Percentiles rank a stretch among this genome's conserved stretches.
Conservation (phyloP, 1,140 invertebrate genomes). For the Drosophila sechellia region DNA sequence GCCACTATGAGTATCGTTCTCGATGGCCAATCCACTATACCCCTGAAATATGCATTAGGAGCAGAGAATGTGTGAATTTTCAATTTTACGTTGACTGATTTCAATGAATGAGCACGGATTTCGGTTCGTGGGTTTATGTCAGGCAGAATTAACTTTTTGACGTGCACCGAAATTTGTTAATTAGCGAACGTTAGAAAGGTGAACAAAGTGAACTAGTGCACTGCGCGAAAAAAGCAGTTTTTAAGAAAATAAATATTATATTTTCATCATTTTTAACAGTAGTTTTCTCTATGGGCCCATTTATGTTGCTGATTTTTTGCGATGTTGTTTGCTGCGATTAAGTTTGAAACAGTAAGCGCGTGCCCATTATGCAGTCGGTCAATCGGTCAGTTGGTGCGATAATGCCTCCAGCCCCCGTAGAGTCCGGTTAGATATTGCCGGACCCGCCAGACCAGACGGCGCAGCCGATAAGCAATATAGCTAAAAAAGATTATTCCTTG, state of each 20-base stretch:
- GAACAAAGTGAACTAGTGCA: conserved; percentile 25
- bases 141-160: conserved; percentile 45
- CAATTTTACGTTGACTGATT: conserved; percentile 72
- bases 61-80: conserved; percentile 52
- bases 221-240: neutral
- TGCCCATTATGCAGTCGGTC: conserved; percentile 43
- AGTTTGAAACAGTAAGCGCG: conserved; percentile 32
- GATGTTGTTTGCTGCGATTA: conserved; percentile 2
- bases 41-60: neutral
- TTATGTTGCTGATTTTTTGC: neutral
- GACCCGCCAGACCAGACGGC: conserved; percentile 61
- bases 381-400: conserved; percentile 20
- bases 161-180: conserved; percentile 64
- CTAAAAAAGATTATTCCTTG: conserved; percentile 12
- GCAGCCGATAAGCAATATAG: conserved; percentile 43
- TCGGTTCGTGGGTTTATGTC: conserved; percentile 31
- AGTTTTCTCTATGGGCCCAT: neutral
- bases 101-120: conserved; percentile 62
- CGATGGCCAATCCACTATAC: neutral
- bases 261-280: too few species aligned
- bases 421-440: conserved; percentile 21
- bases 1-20: neutral
- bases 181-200: conserved; percentile 48
- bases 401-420: neutral
- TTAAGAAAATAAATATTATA: too few species aligned